Evolutionary conservation across 2,888 invertebrate genomes (phyloP), one percentile per base, ranked within the genome.

Genomic region (Strigamia crassipes): DNA sequence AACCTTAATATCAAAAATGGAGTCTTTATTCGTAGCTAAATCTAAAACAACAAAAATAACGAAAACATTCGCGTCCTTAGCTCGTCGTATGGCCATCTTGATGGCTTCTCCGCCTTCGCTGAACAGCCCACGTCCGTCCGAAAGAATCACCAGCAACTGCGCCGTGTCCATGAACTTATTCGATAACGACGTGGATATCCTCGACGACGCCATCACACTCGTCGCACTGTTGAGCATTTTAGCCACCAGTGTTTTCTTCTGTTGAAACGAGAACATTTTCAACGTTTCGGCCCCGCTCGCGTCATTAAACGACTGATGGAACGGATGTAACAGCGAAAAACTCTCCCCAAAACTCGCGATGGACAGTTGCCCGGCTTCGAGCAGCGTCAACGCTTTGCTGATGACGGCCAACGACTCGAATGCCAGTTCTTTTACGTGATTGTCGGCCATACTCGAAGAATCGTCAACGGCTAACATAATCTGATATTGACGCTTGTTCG

Each of bases 401-500:
- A 99, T 95, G 27, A 99, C 89, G 0, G 98, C 95, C 18, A 99
- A 91, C 23, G 98, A 96, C 87, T 99, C 97, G 86, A 98, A 95
- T 0, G 99, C 97, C 83, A 99, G 89, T 88, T 95, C 94, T 85
- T 89, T 89, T 51, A 89, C 89, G 83, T 89, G 88, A 85, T 90
- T 90, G 84, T 90, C 90, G 15, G 87, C 86, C 91, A 91, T 91
- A 82, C 89, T 89, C 13, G 92, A 92, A 0, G 99, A 99, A 88
- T 99, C 98, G 87, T 99, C 99, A 8, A 99, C 92, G 0, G 99
- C 99, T 77, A 99, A 90, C 23, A 97, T 92, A 79, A 99, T 96
- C 88, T 97, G 97, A 88, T 99, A 99, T 85, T 99, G 94, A 79
- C 99, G 91, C 86, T 96, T 96, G 0, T 96, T 96, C 0, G 97